Base-by-base conservation (phyloP, 2,888 invertebrate species). In the Diadegma fenestrale region DNA sequence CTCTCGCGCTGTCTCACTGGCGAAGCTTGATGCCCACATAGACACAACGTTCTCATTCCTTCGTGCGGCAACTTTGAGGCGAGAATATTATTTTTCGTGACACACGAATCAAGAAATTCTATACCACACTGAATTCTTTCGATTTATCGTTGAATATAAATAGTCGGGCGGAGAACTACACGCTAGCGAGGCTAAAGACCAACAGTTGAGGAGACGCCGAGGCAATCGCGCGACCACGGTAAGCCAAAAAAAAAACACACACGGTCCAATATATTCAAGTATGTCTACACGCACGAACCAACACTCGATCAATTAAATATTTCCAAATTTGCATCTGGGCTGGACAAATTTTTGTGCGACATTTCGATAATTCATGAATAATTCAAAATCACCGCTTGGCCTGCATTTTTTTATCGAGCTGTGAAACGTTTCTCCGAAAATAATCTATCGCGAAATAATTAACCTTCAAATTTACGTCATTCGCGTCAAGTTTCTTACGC, bases 1-100 rank as follows among this genome's bases (percentile, higher is more conserved):
- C 69, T 79, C n/a, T n/a, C n/a, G n/a, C 79, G 71, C 79, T 72
- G 79, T 80, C 63, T 80, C 79, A 80, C 72, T 80, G 63, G 71
- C 22, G 61, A 48, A 37, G 48, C 76, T 75, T 45, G n/a, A n/a
- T n/a, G 2, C 33, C 33, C 33, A 33, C 33, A 33, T 33, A 17
- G 30, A 45, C 22, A 61, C 71, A 43, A 80, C 80, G 80, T 72
- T 80, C 80, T 51, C 80, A 51, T 72, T 43, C 37, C n/a, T 54
- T 54, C 48, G 37, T 41, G 7, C 22, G 22, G 22, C 22, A 26
- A 54, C 54, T 54, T 22, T 1, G 54, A 22, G 54, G 22, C 54
- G 0, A 22, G 19, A 54, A 54, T 22, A 54, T 26, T 4, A 26
- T 54, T 22, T 54, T 22, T 37, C 48, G 43, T 19, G 48, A 45